Evolutionary conservation across 2,797 vertebrate species (phyloP).

Genomic region (Cheirogaleus major): DNA sequence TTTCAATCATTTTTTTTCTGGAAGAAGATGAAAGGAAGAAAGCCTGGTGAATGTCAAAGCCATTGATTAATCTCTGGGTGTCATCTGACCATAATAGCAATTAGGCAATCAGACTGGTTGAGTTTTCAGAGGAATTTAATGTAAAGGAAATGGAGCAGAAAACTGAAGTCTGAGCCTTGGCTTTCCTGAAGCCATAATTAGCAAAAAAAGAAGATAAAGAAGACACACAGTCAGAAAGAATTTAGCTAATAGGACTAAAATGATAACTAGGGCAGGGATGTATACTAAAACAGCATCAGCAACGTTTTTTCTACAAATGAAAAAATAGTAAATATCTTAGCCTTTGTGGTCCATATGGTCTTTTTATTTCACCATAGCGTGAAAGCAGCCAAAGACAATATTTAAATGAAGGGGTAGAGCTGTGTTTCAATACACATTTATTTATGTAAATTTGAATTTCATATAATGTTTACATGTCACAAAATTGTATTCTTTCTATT

Average conservation of each 20-base stretch:
- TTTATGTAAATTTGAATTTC: neutral
- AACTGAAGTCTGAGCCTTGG: neutral
- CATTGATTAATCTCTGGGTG: neutral
- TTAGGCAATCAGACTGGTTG: neutral
- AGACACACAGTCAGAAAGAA: neutral
- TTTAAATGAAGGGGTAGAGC: neutral
- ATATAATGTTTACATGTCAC: neutral
- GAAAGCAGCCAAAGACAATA: neutral
- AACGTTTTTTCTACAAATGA: neutral
- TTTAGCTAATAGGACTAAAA: neutral
- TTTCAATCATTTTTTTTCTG: neutral
- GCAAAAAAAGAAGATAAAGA: neutral
- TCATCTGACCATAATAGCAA: neutral
- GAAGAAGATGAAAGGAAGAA: neutral
- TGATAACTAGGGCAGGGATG: neutral
- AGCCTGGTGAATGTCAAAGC: neutral
- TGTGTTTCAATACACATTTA: neutral
- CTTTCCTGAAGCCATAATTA: neutral
- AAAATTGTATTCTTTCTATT: neutral
- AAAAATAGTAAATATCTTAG: neutral
- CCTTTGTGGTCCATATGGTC: neutral
- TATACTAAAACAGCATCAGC: neutral
- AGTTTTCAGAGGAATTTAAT: neutral
- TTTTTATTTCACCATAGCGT: neutral
- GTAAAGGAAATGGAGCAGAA: neutral